Percentiles rank a stretch among this genome's conserved stretches.
These are phyloP conservation scores for Odontocerum albicorne DNA, from an alignment of 2,888 invertebrate genomes.

Conservation along the genomic window DNA sequence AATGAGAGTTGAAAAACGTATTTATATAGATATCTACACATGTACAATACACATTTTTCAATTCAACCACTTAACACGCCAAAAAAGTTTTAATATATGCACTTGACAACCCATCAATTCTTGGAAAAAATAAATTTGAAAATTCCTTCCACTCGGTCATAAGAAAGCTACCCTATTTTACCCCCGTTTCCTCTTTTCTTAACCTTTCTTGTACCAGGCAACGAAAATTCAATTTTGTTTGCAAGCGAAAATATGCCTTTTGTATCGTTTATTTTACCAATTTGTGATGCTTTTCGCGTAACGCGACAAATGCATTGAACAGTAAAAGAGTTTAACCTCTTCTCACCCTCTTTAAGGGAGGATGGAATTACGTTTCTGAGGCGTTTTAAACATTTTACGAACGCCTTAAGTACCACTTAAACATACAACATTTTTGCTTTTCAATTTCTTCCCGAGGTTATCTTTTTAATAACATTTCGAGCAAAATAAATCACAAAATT, in stretches of 20 bases:
- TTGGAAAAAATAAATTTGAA: conserved; percentile 30
- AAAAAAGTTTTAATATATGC: conserved; percentile 33
- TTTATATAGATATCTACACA: conserved; percentile 2
- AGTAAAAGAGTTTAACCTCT: not conserved
- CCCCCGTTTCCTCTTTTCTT: not conserved
- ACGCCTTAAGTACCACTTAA: not conserved
- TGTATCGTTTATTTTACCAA: no score
- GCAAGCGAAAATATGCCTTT: no score
- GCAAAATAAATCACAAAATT: not conserved
- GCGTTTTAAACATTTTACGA: not conserved
- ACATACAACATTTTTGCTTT: not conserved
- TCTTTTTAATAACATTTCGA: not conserved
- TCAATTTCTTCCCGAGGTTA: not conserved
- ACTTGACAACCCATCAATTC: conserved; percentile 34
- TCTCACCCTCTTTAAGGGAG: not conserved
- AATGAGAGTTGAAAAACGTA: no score
- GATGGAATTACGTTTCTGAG: not conserved
- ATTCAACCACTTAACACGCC: conserved; percentile 15
- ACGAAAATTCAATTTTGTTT: conserved; percentile 8
- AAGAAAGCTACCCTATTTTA: conserved; percentile 7
- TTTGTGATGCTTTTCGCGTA: no score
- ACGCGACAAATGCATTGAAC: no score
- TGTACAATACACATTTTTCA: conserved; percentile 9
- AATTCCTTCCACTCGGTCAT: conserved; percentile 23
- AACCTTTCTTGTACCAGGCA: not conserved